Evolutionary conservation across 2,797 vertebrate species (phyloP).

Genomic region (Chloroceryle inda): DNA sequence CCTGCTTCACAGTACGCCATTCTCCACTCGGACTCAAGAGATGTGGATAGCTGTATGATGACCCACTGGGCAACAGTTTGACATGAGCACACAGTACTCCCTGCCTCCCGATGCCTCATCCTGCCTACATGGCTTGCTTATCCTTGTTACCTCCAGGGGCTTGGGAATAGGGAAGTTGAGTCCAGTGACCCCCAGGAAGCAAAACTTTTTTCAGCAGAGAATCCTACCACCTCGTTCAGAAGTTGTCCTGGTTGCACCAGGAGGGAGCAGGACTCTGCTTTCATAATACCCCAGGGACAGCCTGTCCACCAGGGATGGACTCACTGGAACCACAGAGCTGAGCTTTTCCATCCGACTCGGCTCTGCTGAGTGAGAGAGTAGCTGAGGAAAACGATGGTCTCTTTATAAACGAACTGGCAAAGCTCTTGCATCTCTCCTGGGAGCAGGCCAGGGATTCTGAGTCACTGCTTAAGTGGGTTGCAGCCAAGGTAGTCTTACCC

Average conservation of each 20-base stretch:
- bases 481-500: constrained; percentile 62
- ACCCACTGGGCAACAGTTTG: neutral
- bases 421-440: constrained; percentile 66
- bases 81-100: neutral
- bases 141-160: neutral
- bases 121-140: neutral
- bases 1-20: neutral
- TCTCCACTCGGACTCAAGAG: constrained; percentile 1
- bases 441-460: constrained; percentile 68
- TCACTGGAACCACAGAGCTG: constrained; percentile 50
- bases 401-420: constrained; percentile 65
- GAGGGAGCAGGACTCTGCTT: constrained; percentile 7
- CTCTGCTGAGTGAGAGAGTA: constrained; percentile 30
- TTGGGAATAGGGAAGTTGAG: neutral
- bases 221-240: neutral
- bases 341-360: constrained; percentile 57
- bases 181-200: neutral
- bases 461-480: constrained; percentile 60
- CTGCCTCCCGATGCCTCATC: neutral
- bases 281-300: neutral
- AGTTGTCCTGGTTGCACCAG: neutral
- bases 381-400: constrained; percentile 55
- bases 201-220: neutral
- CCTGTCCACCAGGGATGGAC: constrained; percentile 25
- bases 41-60: neutral